phyloP scores from a whole-genome alignment of 1,140 invertebrate species.

The Sarcophaga peregrina region DNA sequence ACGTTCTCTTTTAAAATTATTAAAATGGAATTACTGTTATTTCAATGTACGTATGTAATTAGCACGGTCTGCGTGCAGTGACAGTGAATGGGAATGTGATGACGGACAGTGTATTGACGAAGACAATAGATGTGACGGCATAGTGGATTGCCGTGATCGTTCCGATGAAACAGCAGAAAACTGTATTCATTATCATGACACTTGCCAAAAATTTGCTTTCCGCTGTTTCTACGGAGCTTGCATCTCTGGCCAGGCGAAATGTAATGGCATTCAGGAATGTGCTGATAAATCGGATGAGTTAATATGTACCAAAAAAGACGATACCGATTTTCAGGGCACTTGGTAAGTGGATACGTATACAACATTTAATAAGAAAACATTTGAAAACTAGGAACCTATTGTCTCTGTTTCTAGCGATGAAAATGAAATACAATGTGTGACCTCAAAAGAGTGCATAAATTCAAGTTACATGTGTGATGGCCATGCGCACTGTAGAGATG shows the following conservation, averaged over 20 bases:
- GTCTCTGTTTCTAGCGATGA: neutral
- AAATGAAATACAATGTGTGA: slow-evolving; percentile 36
- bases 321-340: neutral
- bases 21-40: too few relatives aligned
- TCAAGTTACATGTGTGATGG: slow-evolving; percentile 71
- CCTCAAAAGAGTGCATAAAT: slow-evolving; percentile 29
- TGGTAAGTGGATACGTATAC: neutral
- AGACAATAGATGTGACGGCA: slow-evolving; percentile 64
- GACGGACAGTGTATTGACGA: slow-evolving; percentile 55
- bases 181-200: slow-evolving; percentile 52
- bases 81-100: slow-evolving; percentile 38
- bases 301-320: neutral
- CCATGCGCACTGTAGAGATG: slow-evolving; percentile 75
- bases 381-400: neutral
- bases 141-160: slow-evolving; percentile 69
- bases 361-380: neutral
- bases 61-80: neutral
- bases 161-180: slow-evolving; percentile 71
- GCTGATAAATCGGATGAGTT: slow-evolving; percentile 78
- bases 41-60: neutral
- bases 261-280: slow-evolving; percentile 74
- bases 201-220: slow-evolving; percentile 68
- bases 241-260: slow-evolving; percentile 69
- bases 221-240: slow-evolving; percentile 73
- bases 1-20: too few relatives aligned